These are phyloP conservation scores for Trachelus iudaicus DNA, from an alignment of 2,888 invertebrate genomes.

Conservation along the genomic window DNA sequence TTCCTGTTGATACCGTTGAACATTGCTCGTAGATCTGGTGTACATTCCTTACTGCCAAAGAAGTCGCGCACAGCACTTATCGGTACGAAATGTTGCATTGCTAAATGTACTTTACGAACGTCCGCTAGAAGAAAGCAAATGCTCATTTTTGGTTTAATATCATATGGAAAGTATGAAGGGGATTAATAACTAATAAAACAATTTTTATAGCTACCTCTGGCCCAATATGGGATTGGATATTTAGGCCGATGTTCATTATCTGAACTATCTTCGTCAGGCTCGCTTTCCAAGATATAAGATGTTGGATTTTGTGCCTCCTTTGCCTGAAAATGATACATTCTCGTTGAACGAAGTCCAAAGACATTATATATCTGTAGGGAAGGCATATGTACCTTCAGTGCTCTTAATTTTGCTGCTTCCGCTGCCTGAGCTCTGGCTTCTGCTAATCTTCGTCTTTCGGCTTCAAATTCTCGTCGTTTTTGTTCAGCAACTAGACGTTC, in stretches of 20 bases:
- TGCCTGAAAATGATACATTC: conserved; percentile 26
- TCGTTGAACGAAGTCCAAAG: neutral
- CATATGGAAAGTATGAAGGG: conserved; percentile 10
- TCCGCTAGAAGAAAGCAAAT: conserved; percentile 55
- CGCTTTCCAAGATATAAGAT: conserved; percentile 57
- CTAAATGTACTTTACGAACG: conserved; percentile 66
- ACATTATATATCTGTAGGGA: neutral
- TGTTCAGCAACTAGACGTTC: conserved; percentile 58
- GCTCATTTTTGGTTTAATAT: neutral
- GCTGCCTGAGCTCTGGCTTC: conserved; percentile 49
- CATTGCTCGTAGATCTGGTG: conserved; percentile 75
- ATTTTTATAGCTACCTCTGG: conserved; percentile 41
- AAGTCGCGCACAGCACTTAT: conserved; percentile 69
- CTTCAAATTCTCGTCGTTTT: conserved; percentile 59
- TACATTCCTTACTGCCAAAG: conserved; percentile 67
- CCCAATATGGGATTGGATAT: conserved; percentile 57
- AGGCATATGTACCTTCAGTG: conserved; percentile 23
- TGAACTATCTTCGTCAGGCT: conserved; percentile 59
- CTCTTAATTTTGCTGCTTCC: conserved; percentile 41
- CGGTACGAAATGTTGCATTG: conserved; percentile 65
- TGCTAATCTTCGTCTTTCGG: conserved; percentile 53
- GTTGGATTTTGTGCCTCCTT: conserved; percentile 35
- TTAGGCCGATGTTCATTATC: conserved; percentile 58
- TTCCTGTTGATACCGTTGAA: conserved; percentile 76
- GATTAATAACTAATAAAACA: conserved; percentile 1